Evolutionary conservation across 2,113 vertebrate species (phyloP).

Genomic region (Syngnathoides biaculeatus): DNA sequence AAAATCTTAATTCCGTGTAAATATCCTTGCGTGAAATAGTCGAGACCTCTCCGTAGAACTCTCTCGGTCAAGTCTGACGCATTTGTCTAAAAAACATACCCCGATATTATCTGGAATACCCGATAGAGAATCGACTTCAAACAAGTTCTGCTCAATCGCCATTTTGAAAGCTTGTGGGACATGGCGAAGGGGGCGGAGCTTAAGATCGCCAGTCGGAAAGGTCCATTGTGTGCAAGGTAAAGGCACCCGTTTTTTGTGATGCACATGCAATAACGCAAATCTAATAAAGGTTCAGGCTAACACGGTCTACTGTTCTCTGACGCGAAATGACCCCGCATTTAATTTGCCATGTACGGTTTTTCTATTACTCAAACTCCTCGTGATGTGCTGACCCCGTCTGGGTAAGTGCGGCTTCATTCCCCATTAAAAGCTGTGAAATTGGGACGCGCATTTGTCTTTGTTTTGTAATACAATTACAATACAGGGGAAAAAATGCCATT

Average conservation of each 20-base stretch:
- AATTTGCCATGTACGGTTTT: neutral
- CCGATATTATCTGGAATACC: no score
- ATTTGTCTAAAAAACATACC: no score
- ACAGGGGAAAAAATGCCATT: slow-evolving; percentile 1
- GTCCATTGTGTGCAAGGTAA: neutral
- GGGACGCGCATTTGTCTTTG: neutral
- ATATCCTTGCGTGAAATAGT: no score
- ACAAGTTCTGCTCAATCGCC: no score
- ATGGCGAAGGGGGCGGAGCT: no score
- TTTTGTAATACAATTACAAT: neutral
- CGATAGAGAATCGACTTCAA: no score
- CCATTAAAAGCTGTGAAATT: slow-evolving; percentile 17
- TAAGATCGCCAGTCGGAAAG: no score
- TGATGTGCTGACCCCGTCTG: neutral
- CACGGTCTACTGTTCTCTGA: neutral
- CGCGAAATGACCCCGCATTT: neutral
- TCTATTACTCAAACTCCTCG: neutral
- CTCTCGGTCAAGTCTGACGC: no score
- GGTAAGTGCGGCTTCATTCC: neutral
- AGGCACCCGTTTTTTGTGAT: neutral
- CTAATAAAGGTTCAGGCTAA: neutral
- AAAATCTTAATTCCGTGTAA: no score
- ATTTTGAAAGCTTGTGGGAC: no score
- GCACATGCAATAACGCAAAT: neutral
- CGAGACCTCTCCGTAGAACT: no score